Conservation (phyloP, 2,113 vertebrate genomes). For the Geococcyx californianus region DNA sequence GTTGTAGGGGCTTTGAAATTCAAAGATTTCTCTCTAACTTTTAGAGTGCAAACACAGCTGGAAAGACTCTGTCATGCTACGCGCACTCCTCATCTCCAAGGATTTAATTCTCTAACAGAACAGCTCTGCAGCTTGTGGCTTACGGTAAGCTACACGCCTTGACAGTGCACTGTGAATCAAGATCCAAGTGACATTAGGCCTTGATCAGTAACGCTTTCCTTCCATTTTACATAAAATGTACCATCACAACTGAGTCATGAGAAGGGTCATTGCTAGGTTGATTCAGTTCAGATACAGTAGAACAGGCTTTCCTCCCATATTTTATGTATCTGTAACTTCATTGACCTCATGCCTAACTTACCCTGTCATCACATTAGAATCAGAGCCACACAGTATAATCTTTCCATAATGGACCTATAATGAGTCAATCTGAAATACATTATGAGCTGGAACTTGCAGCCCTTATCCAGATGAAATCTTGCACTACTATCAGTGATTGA, state of each 20-base stretch:
- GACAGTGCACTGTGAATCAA: background rate
- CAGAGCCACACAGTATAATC: background rate
- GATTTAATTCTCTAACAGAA: background rate
- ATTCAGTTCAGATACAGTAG: background rate
- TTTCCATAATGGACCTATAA: background rate
- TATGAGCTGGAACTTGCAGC: background rate
- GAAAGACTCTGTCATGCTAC: background rate
- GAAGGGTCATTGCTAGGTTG: background rate
- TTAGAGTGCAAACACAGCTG: background rate
- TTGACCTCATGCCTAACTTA: background rate
- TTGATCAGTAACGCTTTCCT: background rate
- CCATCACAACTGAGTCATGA: background rate
- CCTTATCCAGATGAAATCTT: background rate
- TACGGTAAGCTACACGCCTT: background rate
- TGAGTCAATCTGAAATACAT: background rate
- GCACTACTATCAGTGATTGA: background rate
- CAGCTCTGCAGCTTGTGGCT: background rate
- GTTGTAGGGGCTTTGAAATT: background rate
- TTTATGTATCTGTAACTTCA: background rate
- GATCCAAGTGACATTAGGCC: background rate
- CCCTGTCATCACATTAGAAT: background rate
- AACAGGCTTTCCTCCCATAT: background rate
- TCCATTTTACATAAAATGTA: background rate
- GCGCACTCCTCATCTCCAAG: background rate
- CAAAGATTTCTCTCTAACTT: background rate